phyloP scores from a whole-genome alignment of 2,113 vertebrate genomes.

The Buteo buteo region DNA sequence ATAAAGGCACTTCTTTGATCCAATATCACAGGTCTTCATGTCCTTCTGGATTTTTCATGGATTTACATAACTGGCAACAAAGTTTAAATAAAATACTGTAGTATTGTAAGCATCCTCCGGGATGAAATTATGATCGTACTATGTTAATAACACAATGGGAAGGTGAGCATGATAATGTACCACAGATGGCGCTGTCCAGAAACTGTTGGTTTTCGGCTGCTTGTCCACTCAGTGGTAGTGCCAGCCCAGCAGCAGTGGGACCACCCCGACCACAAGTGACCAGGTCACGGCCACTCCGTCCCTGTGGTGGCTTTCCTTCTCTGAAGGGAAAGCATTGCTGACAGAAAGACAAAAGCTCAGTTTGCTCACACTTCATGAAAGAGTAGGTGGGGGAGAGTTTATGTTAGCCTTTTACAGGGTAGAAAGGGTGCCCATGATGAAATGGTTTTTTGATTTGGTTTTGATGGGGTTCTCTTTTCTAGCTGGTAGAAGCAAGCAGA shows the following conservation, averaged over 20 bases:
- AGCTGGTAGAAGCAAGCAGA: neutral
- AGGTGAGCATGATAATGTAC: fast-evolving
- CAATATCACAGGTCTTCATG: neutral
- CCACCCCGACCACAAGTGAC: neutral
- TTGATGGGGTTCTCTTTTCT: neutral
- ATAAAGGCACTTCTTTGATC: neutral
- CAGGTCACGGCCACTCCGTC: fast-evolving
- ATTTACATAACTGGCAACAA: neutral
- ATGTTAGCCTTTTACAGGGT: neutral
- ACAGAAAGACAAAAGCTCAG: neutral
- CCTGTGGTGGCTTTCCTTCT: neutral
- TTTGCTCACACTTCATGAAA: neutral
- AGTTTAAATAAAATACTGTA: neutral
- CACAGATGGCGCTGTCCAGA: fast-evolving
- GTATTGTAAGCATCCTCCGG: neutral
- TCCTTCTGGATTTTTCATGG: neutral
- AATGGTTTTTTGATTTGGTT: neutral
- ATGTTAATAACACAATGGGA: neutral
- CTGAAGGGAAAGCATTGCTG: neutral
- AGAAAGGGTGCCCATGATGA: neutral
- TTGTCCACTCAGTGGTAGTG: neutral
- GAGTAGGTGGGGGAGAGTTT: neutral
- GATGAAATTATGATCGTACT: neutral
- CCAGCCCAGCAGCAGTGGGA: neutral
- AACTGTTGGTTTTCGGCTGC: neutral